These are phyloP conservation scores for Passerina amoena DNA, from an alignment of 2,113 vertebrate species.

Conservation along the genomic window DNA sequence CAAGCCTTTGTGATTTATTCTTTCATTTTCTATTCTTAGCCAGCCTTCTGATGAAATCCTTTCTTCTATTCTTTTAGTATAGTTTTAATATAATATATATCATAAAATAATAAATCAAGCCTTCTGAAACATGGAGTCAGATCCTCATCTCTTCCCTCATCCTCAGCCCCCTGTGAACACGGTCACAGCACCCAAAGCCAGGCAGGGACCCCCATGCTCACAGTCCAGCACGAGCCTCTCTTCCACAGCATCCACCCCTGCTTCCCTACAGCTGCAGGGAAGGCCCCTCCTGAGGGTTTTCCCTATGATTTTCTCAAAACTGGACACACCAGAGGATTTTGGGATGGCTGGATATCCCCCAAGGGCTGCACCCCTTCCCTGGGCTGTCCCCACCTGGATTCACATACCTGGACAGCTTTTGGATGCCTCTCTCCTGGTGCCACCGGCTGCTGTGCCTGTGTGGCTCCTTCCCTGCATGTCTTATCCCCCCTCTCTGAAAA, in stretches of 20 bases:
- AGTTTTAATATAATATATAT: no score
- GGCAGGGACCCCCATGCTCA: fast-evolving
- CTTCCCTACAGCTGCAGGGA: not conserved
- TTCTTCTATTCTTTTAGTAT: no score
- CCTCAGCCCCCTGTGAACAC: no score
- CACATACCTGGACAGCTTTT: slow-evolving; percentile 64
- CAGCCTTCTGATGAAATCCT: no score
- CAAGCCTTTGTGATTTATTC: no score
- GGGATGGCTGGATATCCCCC: fast-evolving
- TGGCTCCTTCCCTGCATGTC: not conserved
- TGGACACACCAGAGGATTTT: fast-evolving
- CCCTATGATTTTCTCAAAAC: not conserved
- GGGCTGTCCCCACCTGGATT: not conserved
- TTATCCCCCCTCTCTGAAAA: not conserved
- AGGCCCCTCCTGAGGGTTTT: not conserved
- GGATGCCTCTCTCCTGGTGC: slow-evolving; percentile 34
- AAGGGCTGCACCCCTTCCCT: not conserved
- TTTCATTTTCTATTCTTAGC: no score
- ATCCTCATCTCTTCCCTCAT: no score
- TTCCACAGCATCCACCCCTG: not conserved
- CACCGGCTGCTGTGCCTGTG: not conserved
- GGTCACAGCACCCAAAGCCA: fast-evolving
- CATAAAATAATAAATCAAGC: no score
- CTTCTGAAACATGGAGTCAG: no score
- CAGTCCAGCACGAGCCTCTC: fast-evolving